These are phyloP conservation scores for Trematomus bernacchii DNA, from an alignment of 2,797 vertebrate genomes.

Conservation along the genomic window DNA sequence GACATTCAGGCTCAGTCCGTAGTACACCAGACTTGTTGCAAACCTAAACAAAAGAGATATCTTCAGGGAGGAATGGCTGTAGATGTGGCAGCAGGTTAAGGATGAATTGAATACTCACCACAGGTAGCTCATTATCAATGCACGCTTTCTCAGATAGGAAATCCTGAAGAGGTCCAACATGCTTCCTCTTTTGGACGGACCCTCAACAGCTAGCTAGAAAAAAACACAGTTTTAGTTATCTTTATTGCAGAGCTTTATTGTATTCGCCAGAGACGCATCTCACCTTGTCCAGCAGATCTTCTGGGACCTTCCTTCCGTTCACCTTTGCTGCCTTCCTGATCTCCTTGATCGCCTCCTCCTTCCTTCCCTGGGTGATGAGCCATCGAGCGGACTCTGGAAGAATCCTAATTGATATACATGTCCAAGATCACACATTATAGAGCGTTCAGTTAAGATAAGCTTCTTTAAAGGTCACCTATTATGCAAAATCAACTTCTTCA, in stretches of 20 bases:
- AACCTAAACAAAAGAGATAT: conserved; percentile 83
- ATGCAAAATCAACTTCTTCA: no score
- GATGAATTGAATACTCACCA: conserved; percentile 84
- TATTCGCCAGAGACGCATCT: not conserved
- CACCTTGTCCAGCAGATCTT: conserved; percentile 87
- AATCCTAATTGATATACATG: conserved; percentile 75
- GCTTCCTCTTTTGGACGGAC: conserved; percentile 63
- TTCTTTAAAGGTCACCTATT: no score
- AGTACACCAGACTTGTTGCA: conserved; percentile 90
- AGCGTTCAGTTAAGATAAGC: no score
- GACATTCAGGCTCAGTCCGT: conserved; percentile 90
- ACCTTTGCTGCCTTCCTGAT: conserved; percentile 86
- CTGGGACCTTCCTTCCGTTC: conserved; percentile 82
- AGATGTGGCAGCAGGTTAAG: not conserved
- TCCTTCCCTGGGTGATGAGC: conserved; percentile 88
- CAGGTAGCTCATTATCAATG: conserved; percentile 80
- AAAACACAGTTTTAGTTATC: not conserved
- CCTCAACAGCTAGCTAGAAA: conserved; percentile 78
- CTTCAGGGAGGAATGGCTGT: not conserved
- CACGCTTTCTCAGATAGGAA: conserved; percentile 83
- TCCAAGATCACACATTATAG: conserved; percentile 9
- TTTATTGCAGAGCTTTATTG: not conserved
- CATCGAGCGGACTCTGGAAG: conserved; percentile 92
- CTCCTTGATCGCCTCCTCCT: conserved; percentile 84
- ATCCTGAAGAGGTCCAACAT: conserved; percentile 88